Base-by-base conservation (phyloP, 2,888 invertebrate species). In the Ypsolopha sequella region DNA sequence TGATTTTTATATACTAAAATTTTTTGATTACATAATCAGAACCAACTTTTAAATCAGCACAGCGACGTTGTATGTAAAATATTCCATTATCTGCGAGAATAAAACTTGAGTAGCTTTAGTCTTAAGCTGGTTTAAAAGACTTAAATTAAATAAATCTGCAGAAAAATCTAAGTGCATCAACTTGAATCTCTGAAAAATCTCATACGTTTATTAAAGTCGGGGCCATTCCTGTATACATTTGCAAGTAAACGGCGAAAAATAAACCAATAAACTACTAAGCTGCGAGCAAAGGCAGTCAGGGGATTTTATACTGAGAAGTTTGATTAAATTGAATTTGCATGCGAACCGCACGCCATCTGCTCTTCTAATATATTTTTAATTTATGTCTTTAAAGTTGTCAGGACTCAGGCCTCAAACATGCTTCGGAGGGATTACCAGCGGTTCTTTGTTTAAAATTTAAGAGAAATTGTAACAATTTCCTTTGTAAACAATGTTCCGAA, bases 311-410 rank as follows among this genome's bases (percentile, higher is more conserved):
- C 47, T 36, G 47, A 55, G 62, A 70, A 72, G 68, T 70, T 81
- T 77, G 80, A 80, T 82, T 76, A 79, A 80, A 80, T 70, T 63
- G 71, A 71, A 81, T 80, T 80, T 78, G 72, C 80, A 76, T 80
- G 69, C 70, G 68, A 60, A 64, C 72, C 68, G 66, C 58, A 63
- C 64, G 60, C 68, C 80, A 76, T 77, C 79, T 80, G 81, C 64
- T 65, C 66, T 64, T 65, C 66, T 77, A 76, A 80, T 80, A 80
- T 78, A 79, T 80, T 80, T 80, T 80, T 81, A 81, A 82, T 82
- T 80, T 80, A 80, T 80, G 72, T 75, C 71, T 72, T 62, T 64
- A 73, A 80, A 78, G 70, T 80, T 80, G 68, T 69, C 64, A 66
- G 67, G 65, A 60, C 67, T 61, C 58, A 62, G 63, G 36, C 36